Evolutionary conservation across 1,140 invertebrate species (phyloP).

Genomic region (Drosophila kohkoa): DNA sequence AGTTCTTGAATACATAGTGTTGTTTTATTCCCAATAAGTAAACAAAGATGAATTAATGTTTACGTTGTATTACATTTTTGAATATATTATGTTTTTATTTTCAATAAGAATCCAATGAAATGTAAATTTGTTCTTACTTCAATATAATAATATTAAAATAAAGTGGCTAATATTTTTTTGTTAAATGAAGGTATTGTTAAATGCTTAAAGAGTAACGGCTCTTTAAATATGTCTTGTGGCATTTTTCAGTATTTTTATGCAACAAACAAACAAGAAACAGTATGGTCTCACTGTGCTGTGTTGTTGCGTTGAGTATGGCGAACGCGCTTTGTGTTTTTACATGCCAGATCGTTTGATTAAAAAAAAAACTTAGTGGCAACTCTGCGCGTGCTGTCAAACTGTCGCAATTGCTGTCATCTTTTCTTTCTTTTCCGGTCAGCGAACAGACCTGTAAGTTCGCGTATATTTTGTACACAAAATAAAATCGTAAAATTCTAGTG

Average conservation of each 20-base stretch:
- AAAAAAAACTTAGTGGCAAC: neutral
- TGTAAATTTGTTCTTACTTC: too few species aligned
- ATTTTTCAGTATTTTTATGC: too few species aligned
- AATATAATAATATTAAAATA: too few species aligned
- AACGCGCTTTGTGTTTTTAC: neutral
- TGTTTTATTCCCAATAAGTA: neutral
- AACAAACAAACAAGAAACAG: too few species aligned
- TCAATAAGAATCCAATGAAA: too few species aligned
- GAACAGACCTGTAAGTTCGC: conserved; percentile 80
- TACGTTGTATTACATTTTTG: too few species aligned
- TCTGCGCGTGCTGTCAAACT: conserved; percentile 19
- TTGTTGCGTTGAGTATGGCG: neutral
- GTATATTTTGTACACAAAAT: conserved; percentile 38
- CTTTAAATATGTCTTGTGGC: too few species aligned
- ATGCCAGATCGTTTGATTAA: conserved; percentile 1
- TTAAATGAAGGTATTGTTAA: too few species aligned
- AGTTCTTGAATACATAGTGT: neutral
- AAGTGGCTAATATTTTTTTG: too few species aligned
- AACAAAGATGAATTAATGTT: too few species aligned
- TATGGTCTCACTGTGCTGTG: neutral
- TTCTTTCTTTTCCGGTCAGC: conserved; percentile 84
- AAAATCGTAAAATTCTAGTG: conserved; percentile 57
- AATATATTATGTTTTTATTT: too few species aligned
- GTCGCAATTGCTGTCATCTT: conserved; percentile 60
- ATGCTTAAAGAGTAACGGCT: too few species aligned